Evolutionary conservation across 2,888 invertebrate species (phyloP).

Genomic region (Ctenicera cuprea): DNA sequence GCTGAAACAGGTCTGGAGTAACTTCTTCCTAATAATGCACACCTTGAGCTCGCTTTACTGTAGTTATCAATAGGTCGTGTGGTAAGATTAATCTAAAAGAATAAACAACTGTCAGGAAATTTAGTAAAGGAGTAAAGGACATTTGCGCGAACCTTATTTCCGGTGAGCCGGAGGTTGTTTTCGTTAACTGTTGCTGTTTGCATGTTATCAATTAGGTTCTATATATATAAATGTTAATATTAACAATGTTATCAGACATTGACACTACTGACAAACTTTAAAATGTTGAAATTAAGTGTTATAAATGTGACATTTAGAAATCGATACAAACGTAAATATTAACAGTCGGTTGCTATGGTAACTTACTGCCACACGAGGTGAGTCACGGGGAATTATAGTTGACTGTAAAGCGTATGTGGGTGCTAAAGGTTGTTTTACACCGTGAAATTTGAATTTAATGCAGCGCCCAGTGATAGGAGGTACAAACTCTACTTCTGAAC

Average conservation of each 20-base stretch:
- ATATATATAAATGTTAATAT: not conserved
- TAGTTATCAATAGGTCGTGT: constrained; percentile 60
- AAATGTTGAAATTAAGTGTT: not conserved
- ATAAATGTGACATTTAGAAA: constrained; percentile 39
- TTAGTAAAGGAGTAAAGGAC: constrained; percentile 6
- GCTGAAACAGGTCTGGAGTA: constrained; percentile 66
- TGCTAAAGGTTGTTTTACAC: too few relatives aligned
- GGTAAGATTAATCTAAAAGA: constrained; percentile 66
- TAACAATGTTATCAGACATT: constrained; percentile 5
- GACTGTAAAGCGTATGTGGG: not conserved
- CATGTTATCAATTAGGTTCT: constrained; percentile 29
- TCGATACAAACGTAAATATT: constrained; percentile 44
- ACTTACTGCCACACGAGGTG: not conserved
- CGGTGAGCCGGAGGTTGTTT: constrained; percentile 57
- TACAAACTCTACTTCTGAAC: too few relatives aligned
- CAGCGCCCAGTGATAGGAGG: too few relatives aligned
- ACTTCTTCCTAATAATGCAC: constrained; percentile 61
- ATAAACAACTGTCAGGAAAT: too few relatives aligned
- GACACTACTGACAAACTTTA: constrained; percentile 5
- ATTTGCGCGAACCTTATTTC: constrained; percentile 58
- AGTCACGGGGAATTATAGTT: too few relatives aligned
- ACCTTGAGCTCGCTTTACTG: constrained; percentile 64
- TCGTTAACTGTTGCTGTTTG: constrained; percentile 41
- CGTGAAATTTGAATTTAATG: too few relatives aligned
- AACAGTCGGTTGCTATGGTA: constrained; percentile 42